These are phyloP conservation scores for Epirrita christyi DNA, from an alignment of 2,888 invertebrate genomes.

Conservation along the genomic window DNA sequence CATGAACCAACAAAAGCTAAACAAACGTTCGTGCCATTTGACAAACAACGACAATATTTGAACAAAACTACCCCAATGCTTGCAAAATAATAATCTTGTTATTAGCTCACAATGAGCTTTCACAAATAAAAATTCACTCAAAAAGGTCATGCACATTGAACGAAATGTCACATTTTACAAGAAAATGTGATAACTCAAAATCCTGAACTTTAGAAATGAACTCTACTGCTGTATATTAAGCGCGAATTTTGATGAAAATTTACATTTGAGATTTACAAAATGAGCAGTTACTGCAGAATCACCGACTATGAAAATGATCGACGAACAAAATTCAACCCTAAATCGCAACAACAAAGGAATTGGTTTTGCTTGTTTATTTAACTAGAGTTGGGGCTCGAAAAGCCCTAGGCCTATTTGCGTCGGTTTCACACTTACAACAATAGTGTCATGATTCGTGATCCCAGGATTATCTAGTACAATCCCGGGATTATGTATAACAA, in stretches of 20 bases:
- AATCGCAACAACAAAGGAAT: fast-evolving
- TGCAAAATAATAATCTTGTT: conserved; percentile 71
- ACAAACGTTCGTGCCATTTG: conserved; percentile 56
- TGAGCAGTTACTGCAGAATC: conserved; percentile 53
- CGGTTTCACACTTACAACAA: conserved; percentile 85
- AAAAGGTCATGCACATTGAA: conserved; percentile 56
- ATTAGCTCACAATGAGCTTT: conserved; percentile 65
- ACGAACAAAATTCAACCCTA: conserved; percentile 40
- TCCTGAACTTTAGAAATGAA: conserved; percentile 29
- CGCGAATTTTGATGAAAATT: conserved; percentile 17
- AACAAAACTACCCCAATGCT: conserved; percentile 57
- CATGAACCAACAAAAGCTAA: conserved; percentile 21
- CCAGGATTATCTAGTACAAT: conserved; percentile 78
- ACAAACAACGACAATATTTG: conserved; percentile 67
- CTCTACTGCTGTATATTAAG: neutral
- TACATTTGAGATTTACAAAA: conserved; percentile 47
- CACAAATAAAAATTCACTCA: conserved; percentile 69
- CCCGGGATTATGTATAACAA: conserved; percentile 52
- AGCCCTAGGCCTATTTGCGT: conserved; percentile 80
- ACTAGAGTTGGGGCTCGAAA: conserved; percentile 44
- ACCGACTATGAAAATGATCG: conserved; percentile 29
- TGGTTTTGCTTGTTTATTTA: conserved; percentile 34
- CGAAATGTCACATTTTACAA: conserved; percentile 38
- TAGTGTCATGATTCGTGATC: conserved; percentile 85
- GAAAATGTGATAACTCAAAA: conserved; percentile 35